Conservation (phyloP, 2,797 vertebrate genomes). For the Tolypeutes matacus region DNA sequence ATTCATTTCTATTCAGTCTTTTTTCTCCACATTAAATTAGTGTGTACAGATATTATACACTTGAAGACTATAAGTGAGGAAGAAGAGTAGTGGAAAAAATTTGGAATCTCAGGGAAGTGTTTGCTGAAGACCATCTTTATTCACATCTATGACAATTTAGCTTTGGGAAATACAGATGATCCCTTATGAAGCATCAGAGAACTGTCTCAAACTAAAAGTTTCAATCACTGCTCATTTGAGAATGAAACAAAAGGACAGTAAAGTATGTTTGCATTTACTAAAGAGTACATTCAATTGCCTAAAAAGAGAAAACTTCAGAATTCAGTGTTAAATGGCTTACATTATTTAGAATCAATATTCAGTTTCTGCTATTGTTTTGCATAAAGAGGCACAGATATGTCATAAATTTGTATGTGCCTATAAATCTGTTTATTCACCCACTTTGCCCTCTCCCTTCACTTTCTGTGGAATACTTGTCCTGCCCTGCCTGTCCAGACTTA, state of each 20-base stretch:
- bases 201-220: background rate
- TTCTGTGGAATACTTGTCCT: too few relatives aligned
- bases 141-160: background rate
- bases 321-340: background rate
- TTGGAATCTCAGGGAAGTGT: background rate
- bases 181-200: background rate
- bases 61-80: background rate
- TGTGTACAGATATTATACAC: background rate
- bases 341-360: background rate
- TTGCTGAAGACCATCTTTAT: background rate
- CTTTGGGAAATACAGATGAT: background rate
- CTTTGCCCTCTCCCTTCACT: background rate
- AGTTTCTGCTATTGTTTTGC: slow-evolving; percentile 16
- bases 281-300: background rate
- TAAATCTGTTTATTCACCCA: slow-evolving; percentile 3
- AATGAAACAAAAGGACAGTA: background rate
- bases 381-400: background rate
- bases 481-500: background rate
- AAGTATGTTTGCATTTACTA: background rate
- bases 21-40: background rate
- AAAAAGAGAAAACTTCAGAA: slow-evolving; percentile 1
- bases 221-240: background rate
- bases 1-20: background rate
- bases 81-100: background rate
- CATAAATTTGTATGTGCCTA: background rate